Base-by-base conservation (phyloP, 2,888 invertebrate genomes). In the Folsomia manolachei region DNA sequence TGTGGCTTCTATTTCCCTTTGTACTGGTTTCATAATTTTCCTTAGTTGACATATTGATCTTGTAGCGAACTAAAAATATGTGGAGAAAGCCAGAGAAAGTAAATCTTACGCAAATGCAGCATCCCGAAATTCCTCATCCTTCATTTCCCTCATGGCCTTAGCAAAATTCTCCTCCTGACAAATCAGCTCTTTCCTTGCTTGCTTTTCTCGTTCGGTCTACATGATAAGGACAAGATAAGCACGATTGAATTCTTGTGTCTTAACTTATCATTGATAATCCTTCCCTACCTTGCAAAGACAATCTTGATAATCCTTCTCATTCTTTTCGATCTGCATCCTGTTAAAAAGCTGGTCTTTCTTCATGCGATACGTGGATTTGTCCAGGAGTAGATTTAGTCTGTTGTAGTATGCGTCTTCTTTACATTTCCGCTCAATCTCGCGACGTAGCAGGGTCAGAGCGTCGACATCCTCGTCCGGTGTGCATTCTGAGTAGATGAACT, bases 101-200 rank as follows among this genome's bases (percentile, higher is more conserved):
- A 21, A 9, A 39, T 51, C 66, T 51, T 52, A 80, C 80, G 66
- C 69, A 25, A 78, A 79, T 23, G 78, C 77, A 19, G 75, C 62
- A 27, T 78, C 75, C 7, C 78, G 69, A 27, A 75, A 60, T 69
- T 79, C 79, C 26, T 80, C 78, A 52, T 79, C 79, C 60, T 78
- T 80, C 67, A 78, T 65, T 27, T 74, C 75, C 64, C 73, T 56
- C 52, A 79, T 27, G 39, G 77, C 79, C 27, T 68, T 69, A 1
- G 79, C 79, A 56, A 79, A 75, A 26, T 71, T 75, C 71, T 75
- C 70, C 69, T 79, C 79, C 21, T 78, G 77, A 24, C 71, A 69
- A 56, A 74, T 68, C 53, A 71, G 72, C 14, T 71, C 72, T 39
- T 56, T 68, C 53, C 76, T 71, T 19, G 72, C 74, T 23, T 75